A percentile compares a stretch with the other conserved stretches of the same genome.
phyloP scores from a whole-genome alignment of 2,888 invertebrate species.

The Hemaris fuciformis region DNA sequence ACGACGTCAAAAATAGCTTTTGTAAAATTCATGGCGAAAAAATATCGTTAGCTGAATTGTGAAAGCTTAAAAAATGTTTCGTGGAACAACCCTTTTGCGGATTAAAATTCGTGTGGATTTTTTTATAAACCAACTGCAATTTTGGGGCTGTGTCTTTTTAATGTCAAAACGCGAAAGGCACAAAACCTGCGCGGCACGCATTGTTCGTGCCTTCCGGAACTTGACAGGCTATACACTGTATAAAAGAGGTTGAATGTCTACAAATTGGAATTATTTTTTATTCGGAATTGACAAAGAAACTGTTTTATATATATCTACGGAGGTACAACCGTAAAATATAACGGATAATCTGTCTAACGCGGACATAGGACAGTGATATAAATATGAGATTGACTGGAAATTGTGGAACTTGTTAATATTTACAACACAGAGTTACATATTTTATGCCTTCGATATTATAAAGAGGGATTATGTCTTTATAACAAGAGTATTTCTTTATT shows the following conservation, averaged over 20 bases:
- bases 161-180: constrained; percentile 6
- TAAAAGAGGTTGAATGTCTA: not conserved
- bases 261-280: not conserved
- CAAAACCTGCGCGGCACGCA: not conserved
- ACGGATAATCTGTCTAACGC: too few species aligned
- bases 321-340: not conserved
- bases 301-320: not conserved
- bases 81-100: constrained; percentile 53
- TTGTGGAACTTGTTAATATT: too few species aligned
- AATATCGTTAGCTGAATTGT: constrained; percentile 28
- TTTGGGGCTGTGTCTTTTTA: constrained; percentile 3
- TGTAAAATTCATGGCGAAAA: constrained; percentile 16
- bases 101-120: constrained; percentile 41
- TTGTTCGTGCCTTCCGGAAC: constrained; percentile 3
- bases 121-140: constrained; percentile 24
- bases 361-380: too few species aligned
- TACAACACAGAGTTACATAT: too few species aligned
- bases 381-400: too few species aligned
- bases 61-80: constrained; percentile 34
- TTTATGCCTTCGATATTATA: too few species aligned
- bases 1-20: constrained; percentile 18
- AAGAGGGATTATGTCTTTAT: too few species aligned
- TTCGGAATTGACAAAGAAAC: not conserved
- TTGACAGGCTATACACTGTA: not conserved
- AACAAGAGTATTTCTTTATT: too few species aligned